These are phyloP conservation scores for Drosophila vallismaia DNA, from an alignment of 2,888 invertebrate genomes.

Conservation along the genomic window DNA sequence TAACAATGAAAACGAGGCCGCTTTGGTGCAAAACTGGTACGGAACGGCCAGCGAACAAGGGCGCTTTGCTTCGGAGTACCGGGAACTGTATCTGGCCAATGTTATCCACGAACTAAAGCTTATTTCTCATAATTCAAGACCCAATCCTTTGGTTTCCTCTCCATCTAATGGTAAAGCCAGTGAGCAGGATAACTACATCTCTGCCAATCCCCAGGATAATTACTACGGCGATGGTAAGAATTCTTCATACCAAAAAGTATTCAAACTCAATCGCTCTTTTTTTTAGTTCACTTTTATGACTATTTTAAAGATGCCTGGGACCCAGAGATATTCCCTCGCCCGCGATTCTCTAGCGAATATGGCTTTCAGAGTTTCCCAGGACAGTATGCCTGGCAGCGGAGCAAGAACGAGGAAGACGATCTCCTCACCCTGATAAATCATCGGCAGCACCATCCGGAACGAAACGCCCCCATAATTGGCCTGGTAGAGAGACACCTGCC, in stretches of 20 bases:
- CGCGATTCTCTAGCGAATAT: slow-evolving; percentile 97
- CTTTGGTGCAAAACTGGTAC: slow-evolving; percentile 92
- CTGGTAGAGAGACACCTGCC: slow-evolving; percentile 88
- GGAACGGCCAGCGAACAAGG: slow-evolving; percentile 85
- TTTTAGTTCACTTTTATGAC: slow-evolving; percentile 93
- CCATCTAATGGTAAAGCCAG: slow-evolving; percentile 93
- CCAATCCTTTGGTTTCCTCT: slow-evolving; percentile 90
- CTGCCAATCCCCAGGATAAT: slow-evolving; percentile 90
- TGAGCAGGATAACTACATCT: slow-evolving; percentile 90
- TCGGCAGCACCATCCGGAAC: slow-evolving; percentile 94
- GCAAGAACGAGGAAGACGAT: slow-evolving; percentile 85
- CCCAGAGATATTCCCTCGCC: slow-evolving; percentile 89
- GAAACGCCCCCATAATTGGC: slow-evolving; percentile 87
- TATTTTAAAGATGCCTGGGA: slow-evolving; percentile 93
- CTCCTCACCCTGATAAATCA: slow-evolving; percentile 88
- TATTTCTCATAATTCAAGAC: slow-evolving; percentile 74
- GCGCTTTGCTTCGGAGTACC: slow-evolving; percentile 90
- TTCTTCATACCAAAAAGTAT: rapidly evolving
- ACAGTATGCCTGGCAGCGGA: slow-evolving; percentile 87
- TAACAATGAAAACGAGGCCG: slow-evolving; percentile 98
- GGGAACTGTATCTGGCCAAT: slow-evolving; percentile 91
- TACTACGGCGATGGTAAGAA: slow-evolving; percentile 92
- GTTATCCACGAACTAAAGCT: slow-evolving; percentile 87
- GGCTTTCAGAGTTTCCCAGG: slow-evolving; percentile 96
- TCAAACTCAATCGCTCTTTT: background rate